Evolutionary conservation across 2,797 vertebrate genomes (phyloP), one percentile per base, ranked within the genome.

Genomic region (Peromyscus attwateri): DNA sequence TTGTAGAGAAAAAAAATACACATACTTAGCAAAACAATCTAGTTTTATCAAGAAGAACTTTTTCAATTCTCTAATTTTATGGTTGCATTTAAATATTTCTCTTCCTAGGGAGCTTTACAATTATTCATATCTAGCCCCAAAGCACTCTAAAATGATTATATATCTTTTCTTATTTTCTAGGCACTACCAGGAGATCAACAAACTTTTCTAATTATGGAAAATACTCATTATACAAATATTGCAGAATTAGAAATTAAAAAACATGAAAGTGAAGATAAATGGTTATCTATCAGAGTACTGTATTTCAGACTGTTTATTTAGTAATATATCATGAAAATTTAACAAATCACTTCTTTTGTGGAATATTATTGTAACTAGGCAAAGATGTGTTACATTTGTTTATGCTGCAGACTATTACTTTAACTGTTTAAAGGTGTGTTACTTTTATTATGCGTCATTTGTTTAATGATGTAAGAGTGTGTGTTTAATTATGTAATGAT

Each of bases 1-100:
- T 92, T 90, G 66, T 70, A 77, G 85, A 81, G 2, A n/a, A 29
- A 21, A 77, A 84, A 73, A 31, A 89, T 68, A 91, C 77, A 92
- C 64, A 75, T 27, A 80, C 60, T 96, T 95, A 96, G 87, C 23
- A 89, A 96, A 94, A 95, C 27, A 93, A 81, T 71, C 13, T 62
- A 19, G 84, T 43, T 81, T 94, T 94, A 71, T 92, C 37, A 89
- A 93, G 31, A 64, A 68, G 3, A 82, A 4, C 25, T 21, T 88
- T 91, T 89, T 76, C 62, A 95, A 46, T 75, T 95, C 23, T 17
- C 34, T 55, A 46, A 64, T 80, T 92, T 90, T 10, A 85, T 17
- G 46, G 40, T 81, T 68, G 17, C 43, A 66, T 37, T 82, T 68
- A 88, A 95, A 75, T 0, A 81, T 23, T 88, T 92, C 40, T 95